Base-by-base conservation (phyloP, 2,113 vertebrate genomes). In the Pedetes capensis region DNA sequence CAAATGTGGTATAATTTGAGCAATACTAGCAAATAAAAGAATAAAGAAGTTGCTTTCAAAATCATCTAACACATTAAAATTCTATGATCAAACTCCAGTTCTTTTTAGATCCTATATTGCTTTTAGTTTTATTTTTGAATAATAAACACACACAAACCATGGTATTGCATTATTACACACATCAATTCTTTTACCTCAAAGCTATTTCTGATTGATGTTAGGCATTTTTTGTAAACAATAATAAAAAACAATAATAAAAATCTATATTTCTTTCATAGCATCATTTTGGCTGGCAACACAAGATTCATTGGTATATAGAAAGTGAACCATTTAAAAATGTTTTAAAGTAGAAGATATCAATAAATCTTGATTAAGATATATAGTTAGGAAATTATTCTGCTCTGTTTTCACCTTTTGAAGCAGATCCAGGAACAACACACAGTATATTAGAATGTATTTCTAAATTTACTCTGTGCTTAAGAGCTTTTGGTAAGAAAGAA, bases 81-180 rank as follows among this genome's bases (percentile, higher is more conserved):
- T 51, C 25, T 64, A 11, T n/a, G 9, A 80, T 0, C 20, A 68
- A 17, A 92, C 68, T 68, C n/a, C n/a, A 39, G 3, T 66, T 95
- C 6, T 87, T 42, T 91, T n/a, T 22, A 91, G 29, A 82, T 27
- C 0, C 5, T 82, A n/a, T 11, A 83, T 84, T 84, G 57, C 42
- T 96, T 95, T 4, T 3, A 85, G 29, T 39, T 91, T 91, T 96
- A 42, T 89, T 83, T 80, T 96, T 72, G 39, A 85, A 88, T 32
- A 74, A 1, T n/a, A 90, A 84, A 51, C 18, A 90, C 88, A 87
- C 22, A 64, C 42, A 63, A 84, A 69, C 44, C 4, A 64, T 74
- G 55, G 10, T 69, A 47, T 81, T 87, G 6, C 49, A 79, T 91
- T 53, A 57, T 14, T 64, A 64, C 34, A 76, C 25, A 91, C 29